Conservation (phyloP, 2,797 vertebrate genomes). For the Notoglanidium macrostoma region DNA sequence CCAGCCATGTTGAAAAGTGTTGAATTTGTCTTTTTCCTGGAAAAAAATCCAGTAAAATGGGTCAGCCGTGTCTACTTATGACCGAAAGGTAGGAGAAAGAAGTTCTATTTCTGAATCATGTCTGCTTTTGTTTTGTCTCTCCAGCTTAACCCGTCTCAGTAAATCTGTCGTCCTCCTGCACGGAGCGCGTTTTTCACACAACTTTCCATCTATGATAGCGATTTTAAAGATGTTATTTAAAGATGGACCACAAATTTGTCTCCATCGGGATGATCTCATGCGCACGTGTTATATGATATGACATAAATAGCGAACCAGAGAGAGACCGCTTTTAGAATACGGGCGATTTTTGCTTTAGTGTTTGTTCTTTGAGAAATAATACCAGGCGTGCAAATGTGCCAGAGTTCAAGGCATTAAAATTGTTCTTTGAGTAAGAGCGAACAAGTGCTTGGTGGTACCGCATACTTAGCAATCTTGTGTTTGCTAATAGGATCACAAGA, state of each 20-base stretch:
- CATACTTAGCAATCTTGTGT: slow-evolving; percentile 38
- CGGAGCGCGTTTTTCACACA: slow-evolving; percentile 22
- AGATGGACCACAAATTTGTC: slow-evolving; percentile 39
- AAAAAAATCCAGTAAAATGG: slow-evolving; percentile 13
- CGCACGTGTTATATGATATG: slow-evolving; percentile 27
- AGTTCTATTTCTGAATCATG: slow-evolving; percentile 37
- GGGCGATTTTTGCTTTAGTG: not conserved
- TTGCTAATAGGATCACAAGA: slow-evolving; percentile 45
- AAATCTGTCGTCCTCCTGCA: slow-evolving; percentile 49
- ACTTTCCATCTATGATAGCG: slow-evolving; percentile 36
- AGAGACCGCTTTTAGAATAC: not conserved
- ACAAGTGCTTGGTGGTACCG: slow-evolving; percentile 34
- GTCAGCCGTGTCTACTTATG: slow-evolving; percentile 29
- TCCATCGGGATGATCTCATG: slow-evolving; percentile 46
- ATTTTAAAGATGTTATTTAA: slow-evolving; percentile 47
- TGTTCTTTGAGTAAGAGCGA: slow-evolving; percentile 14
- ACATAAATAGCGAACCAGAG: slow-evolving; percentile 29
- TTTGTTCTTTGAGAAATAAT: slow-evolving; percentile 8
- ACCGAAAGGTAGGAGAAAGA: slow-evolving; percentile 39
- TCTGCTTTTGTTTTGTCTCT: slow-evolving; percentile 43
- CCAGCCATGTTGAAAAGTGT: slow-evolving; percentile 39
- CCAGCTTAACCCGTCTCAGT: slow-evolving; percentile 42
- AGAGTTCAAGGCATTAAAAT: slow-evolving; percentile 26
- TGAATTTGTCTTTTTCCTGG: slow-evolving; percentile 47
- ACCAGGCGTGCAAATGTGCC: not conserved